These are phyloP conservation scores for Tympanuchus pallidicinctus DNA, from an alignment of 2,113 vertebrate genomes.

Conservation along the genomic window DNA sequence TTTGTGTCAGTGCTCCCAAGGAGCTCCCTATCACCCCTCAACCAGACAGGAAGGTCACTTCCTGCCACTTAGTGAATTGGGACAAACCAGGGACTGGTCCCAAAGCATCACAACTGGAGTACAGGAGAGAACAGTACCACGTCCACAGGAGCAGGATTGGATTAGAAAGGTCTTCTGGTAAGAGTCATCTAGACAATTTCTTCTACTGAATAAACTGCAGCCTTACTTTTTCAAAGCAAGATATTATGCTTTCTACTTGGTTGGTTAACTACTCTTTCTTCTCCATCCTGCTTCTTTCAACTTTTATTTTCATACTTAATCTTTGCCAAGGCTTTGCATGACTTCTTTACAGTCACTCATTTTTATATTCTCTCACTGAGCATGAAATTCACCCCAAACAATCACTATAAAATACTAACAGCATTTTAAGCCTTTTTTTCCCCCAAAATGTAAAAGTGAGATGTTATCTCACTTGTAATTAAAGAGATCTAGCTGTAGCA, in stretches of 20 bases:
- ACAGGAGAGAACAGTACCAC: fast-evolving
- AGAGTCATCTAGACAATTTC: not conserved
- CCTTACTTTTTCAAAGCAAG: not conserved
- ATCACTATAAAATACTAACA: not conserved
- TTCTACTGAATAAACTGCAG: not conserved
- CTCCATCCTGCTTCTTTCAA: not conserved
- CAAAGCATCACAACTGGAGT: not conserved
- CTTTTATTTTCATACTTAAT: not conserved
- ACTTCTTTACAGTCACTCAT: not conserved
- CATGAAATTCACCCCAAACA: not conserved
- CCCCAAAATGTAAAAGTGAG: no score
- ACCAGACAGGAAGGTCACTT: not conserved
- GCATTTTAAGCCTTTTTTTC: not conserved
- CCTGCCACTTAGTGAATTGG: not conserved
- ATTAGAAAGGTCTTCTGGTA: not conserved
- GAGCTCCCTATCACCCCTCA: not conserved
- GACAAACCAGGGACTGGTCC: not conserved
- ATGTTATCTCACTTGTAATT: not conserved
- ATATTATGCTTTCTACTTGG: fast-evolving
- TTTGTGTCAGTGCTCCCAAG: not conserved
- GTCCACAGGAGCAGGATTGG: fast-evolving
- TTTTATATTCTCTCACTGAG: not conserved
- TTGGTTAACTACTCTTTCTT: not conserved
- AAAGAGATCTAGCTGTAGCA: not conserved
- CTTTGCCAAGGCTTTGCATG: not conserved